These are phyloP conservation scores for Coreoperca whiteheadi DNA, from an alignment of 2,113 vertebrate genomes.

Conservation along the genomic window DNA sequence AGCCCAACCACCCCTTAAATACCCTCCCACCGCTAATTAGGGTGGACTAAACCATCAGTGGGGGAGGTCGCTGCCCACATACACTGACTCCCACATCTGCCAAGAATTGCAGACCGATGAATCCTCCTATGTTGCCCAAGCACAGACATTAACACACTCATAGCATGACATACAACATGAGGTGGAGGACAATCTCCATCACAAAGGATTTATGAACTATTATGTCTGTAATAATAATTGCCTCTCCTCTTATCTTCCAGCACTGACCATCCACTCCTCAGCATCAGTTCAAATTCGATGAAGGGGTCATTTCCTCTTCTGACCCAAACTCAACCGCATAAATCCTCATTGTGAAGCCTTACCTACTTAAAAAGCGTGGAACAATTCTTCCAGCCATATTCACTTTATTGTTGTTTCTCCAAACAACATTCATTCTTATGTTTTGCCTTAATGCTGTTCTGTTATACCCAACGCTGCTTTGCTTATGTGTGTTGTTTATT, in stretches of 20 bases:
- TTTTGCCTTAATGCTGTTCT: constrained; percentile 43
- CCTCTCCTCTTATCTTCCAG: constrained; percentile 30
- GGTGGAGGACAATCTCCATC: too few species aligned
- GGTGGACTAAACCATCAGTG: too few species aligned
- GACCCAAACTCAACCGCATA: constrained; percentile 33
- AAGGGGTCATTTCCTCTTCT: constrained; percentile 22
- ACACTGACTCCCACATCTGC: too few species aligned
- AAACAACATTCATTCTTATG: background rate
- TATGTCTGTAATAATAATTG: background rate
- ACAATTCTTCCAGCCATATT: constrained; percentile 58
- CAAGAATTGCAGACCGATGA: too few species aligned
- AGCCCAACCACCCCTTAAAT: too few species aligned
- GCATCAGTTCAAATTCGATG: constrained; percentile 35
- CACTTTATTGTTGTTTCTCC: constrained; percentile 29
- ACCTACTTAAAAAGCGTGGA: constrained; percentile 28
- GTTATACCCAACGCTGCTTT: constrained; percentile 36
- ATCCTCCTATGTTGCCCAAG: too few species aligned
- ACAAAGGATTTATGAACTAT: background rate
- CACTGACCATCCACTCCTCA: constrained; percentile 51
- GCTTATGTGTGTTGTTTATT: background rate
- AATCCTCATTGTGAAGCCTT: constrained; percentile 60
- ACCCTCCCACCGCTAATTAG: too few species aligned
- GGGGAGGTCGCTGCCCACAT: too few species aligned
- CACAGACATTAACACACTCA: too few species aligned
- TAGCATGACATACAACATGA: too few species aligned